Conservation (phyloP, 2,797 vertebrate species). For the Acestrorhynchus altus region DNA sequence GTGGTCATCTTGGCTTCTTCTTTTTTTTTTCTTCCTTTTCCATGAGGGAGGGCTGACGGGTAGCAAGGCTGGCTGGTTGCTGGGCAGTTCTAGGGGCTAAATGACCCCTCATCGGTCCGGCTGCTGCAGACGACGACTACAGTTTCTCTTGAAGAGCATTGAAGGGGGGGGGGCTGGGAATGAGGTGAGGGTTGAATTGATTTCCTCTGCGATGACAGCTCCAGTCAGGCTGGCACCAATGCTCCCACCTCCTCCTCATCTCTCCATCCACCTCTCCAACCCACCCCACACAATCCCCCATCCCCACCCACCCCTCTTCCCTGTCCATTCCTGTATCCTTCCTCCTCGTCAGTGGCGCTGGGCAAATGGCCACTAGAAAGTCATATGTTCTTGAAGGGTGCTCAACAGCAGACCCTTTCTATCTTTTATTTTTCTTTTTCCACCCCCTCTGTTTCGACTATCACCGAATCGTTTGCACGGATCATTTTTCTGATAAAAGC, state of each 20-base stretch:
- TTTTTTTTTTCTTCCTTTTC: slow-evolving; percentile 46
- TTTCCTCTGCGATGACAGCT: slow-evolving; percentile 93
- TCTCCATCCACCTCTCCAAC: slow-evolving; percentile 59
- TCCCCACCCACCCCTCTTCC: slow-evolving; percentile 36
- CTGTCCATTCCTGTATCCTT: slow-evolving; percentile 52
- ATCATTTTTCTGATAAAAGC: slow-evolving; percentile 88
- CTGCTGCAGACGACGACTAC: slow-evolving; percentile 72
- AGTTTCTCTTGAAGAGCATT: slow-evolving; percentile 76
- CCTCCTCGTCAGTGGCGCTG: slow-evolving; percentile 79
- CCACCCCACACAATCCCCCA: slow-evolving; percentile 29
- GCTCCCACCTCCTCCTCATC: slow-evolving; percentile 73
- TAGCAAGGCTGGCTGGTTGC: slow-evolving; percentile 39
- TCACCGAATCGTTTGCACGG: slow-evolving; percentile 79
- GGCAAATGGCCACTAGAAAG: slow-evolving; percentile 85
- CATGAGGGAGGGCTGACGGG: slow-evolving; percentile 23
- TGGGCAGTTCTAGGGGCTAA: slow-evolving; percentile 62
- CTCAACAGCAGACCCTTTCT: slow-evolving; percentile 39
- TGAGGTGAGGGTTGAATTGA: slow-evolving; percentile 84
- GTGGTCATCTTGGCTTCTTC: slow-evolving; percentile 62
- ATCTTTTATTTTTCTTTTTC: slow-evolving; percentile 35
- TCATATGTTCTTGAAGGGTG: slow-evolving; percentile 88
- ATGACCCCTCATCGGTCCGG: slow-evolving; percentile 67
- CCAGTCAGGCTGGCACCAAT: slow-evolving; percentile 95
- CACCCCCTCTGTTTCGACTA: slow-evolving; percentile 78
- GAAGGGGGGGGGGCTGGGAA: background rate